Percentiles rank a stretch among this genome's conserved stretches.
Conservation (phyloP, 2,888 invertebrate genomes). For the Xylota segnis region DNA sequence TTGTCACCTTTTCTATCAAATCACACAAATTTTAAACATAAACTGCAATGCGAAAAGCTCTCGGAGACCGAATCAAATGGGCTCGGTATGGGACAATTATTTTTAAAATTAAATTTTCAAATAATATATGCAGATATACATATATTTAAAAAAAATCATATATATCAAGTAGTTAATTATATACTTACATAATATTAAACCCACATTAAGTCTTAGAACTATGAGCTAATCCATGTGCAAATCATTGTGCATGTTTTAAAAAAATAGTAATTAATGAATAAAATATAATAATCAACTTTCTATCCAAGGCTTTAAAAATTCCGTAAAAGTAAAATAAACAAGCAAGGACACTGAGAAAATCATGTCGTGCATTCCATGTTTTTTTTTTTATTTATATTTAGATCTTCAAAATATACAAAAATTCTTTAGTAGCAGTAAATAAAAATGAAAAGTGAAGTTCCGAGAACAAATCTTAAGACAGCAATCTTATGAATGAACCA, state of each 20-base stretch:
- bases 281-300: constrained; percentile 24
- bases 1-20: constrained; percentile 6
- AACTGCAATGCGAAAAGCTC: constrained; percentile 13
- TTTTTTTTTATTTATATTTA: constrained; percentile 23
- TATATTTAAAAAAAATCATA: neutral
- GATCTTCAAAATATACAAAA: constrained; percentile 14
- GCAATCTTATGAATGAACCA: constrained; percentile 27
- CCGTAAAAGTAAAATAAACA: constrained; percentile 7
- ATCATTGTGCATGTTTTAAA: neutral
- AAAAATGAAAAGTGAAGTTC: constrained; percentile 6
- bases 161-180: constrained; percentile 26
- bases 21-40: constrained; percentile 4
- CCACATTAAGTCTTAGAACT: neutral
- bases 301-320: constrained; percentile 16
- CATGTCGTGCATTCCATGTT: constrained; percentile 30
- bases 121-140: constrained; percentile 7
- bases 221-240: constrained; percentile 1
- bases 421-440: constrained; percentile 1
- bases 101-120: constrained; percentile 5
- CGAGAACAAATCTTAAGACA: constrained; percentile 6
- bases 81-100: neutral
- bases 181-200: neutral
- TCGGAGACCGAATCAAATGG: constrained; percentile 3
- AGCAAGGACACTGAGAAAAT: constrained; percentile 15
- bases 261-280: constrained; percentile 5